Conservation (phyloP, 1,140 invertebrate genomes). For the Tetragonula clypearis region DNA sequence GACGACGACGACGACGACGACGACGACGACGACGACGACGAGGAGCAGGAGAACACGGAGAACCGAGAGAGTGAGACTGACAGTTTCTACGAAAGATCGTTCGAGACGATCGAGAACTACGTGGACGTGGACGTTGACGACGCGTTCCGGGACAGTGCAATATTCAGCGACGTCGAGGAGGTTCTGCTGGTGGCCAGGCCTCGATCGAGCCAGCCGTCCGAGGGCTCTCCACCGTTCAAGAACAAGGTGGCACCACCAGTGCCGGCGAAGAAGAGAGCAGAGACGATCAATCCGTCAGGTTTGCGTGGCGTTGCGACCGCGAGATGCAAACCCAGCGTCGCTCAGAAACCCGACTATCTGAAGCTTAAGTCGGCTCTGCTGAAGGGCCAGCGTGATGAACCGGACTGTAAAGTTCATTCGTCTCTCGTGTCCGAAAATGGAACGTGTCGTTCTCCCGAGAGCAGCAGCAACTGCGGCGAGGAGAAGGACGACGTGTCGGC, state of each 20-base stretch:
- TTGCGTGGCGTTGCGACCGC: neutral
- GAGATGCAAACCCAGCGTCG: slow-evolving; percentile 61
- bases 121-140: slow-evolving; percentile 82
- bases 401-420: slow-evolving; percentile 15
- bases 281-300: neutral
- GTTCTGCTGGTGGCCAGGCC: slow-evolving; percentile 52
- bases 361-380: slow-evolving; percentile 52
- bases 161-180: slow-evolving; percentile 90
- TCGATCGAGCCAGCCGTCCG: neutral
- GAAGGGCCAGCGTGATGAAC: slow-evolving; percentile 17
- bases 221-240: slow-evolving; percentile 45
- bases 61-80: slow-evolving; percentile 81
- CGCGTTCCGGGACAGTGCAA: slow-evolving; percentile 90
- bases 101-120: slow-evolving; percentile 88
- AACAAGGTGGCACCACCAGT: slow-evolving; percentile 76
- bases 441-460: neutral
- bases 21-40: no score
- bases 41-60: slow-evolving; percentile 50
- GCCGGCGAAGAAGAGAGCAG: slow-evolving; percentile 70
- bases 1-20: no score
- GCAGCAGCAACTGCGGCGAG: slow-evolving; percentile 19
- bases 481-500: slow-evolving; percentile 75
- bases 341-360: slow-evolving; percentile 73
- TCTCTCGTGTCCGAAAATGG: neutral
- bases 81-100: slow-evolving; percentile 89